Evolutionary conservation across 2,888 invertebrate species (phyloP).

Genomic region (Eristalis arbustorum): DNA sequence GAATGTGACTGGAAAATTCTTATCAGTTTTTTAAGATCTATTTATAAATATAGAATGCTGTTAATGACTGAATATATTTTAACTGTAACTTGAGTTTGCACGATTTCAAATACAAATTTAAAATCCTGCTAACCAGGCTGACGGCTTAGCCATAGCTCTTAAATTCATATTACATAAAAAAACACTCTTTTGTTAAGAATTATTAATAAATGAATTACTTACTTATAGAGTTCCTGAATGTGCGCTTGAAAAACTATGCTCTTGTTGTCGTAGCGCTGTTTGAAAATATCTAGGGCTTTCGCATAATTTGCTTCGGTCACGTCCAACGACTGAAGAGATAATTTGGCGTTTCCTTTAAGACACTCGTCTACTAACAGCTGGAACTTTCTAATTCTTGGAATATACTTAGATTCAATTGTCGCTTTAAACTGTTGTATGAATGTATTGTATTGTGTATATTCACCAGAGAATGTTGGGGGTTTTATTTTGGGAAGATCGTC

Average conservation of each 20-base stretch:
- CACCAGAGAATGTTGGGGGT: conserved; percentile 25
- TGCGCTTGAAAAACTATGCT: conserved; percentile 10
- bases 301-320: conserved; percentile 3
- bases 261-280: conserved; percentile 45
- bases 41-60: too few species aligned
- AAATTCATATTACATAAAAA: too few species aligned
- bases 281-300: conserved; percentile 5
- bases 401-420: conserved; percentile 7
- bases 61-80: too few species aligned
- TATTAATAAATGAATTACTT: too few species aligned
- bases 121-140: too few species aligned
- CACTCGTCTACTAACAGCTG: conserved; percentile 33
- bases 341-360: conserved; percentile 16
- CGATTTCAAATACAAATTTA: too few species aligned
- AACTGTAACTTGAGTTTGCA: too few species aligned
- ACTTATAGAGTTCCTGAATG: conserved; percentile 6
- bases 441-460: conserved; percentile 26
- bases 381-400: conserved; percentile 39
- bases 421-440: conserved; percentile 36
- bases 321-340: conserved; percentile 18
- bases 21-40: too few species aligned
- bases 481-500: conserved; percentile 32
- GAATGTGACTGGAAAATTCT: too few species aligned
- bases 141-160: too few species aligned
- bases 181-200: too few species aligned